phyloP scores from a whole-genome alignment of 35 echinoderm and acorn worm genomes.

The Lytechinus variegatus region DNA sequence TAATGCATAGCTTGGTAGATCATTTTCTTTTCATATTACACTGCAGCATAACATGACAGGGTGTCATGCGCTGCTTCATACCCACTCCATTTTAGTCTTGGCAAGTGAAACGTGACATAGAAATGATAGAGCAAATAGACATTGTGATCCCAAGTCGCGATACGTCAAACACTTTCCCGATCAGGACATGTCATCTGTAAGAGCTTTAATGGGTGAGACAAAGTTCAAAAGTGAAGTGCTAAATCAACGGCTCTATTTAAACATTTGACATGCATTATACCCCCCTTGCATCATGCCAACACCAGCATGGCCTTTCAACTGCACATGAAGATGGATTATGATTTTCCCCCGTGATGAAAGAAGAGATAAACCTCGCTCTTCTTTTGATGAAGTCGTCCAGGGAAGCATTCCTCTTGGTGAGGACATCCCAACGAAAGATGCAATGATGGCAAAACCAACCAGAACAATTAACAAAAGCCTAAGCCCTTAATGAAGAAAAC shows the following conservation, averaged over 20 bases:
- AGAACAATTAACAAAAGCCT: conserved; percentile 3
- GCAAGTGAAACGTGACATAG: not conserved
- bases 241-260: conserved; percentile 13
- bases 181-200: not conserved
- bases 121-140: conserved; percentile 13
- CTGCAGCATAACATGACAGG: not conserved
- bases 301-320: not conserved
- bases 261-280: not conserved
- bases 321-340: not conserved
- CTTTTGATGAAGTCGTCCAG: conserved; percentile 1
- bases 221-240: conserved; percentile 12
- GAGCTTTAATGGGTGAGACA: not conserved
- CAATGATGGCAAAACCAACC: conserved; percentile 6
- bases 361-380: conserved; percentile 3
- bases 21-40: not conserved
- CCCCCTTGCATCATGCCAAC: not conserved
- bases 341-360: not conserved
- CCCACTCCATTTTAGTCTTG: not conserved
- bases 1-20: not conserved
- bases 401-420: not conserved
- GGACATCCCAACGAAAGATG: not conserved
- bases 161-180: conserved; percentile 2
- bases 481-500: conserved; percentile 12
- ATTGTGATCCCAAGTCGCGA: not conserved
- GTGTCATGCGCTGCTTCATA: not conserved